Conservation (phyloP, 1,140 invertebrate genomes). For the Aphaenogaster ashmeadi region DNA sequence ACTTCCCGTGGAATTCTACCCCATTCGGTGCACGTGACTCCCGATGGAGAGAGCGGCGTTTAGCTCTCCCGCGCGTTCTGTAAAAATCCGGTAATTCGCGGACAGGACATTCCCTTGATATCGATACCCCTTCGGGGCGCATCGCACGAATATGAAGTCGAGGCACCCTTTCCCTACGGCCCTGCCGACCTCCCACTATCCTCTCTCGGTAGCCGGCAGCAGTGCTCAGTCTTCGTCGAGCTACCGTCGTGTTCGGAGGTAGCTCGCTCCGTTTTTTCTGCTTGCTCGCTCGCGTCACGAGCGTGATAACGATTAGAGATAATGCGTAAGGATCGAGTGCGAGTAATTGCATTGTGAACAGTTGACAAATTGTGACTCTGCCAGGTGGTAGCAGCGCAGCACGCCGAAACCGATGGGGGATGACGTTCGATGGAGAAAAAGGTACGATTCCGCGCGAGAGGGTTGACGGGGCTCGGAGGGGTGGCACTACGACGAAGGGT, state of each 20-base stretch:
- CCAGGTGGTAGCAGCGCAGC: background rate
- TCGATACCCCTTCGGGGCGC: conserved; percentile 57
- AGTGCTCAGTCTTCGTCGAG: conserved; percentile 76
- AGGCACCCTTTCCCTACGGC: conserved; percentile 62
- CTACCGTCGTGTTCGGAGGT: conserved; percentile 39
- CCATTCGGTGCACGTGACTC: conserved; percentile 12
- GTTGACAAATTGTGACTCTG: conserved; percentile 13
- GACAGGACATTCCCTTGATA: conserved; percentile 42
- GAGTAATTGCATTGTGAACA: conserved; percentile 31
- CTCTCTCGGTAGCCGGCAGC: conserved; percentile 62
- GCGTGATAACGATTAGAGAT: conserved; percentile 13
- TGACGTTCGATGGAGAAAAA: conserved; percentile 78
- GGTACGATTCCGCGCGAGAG: conserved; percentile 58
- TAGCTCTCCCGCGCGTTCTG: background rate
- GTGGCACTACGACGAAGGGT: background rate
- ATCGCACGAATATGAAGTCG: conserved; percentile 10
- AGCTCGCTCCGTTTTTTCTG: background rate
- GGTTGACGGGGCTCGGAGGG: background rate
- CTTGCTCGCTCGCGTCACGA: conserved; percentile 13
- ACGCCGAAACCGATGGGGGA: conserved; percentile 73
- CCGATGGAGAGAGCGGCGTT: background rate
- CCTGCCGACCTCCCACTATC: conserved; percentile 62
- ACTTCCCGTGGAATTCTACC: conserved; percentile 15
- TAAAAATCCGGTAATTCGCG: conserved; percentile 64
- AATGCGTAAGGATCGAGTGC: background rate